Base-by-base conservation (phyloP, 1,140 invertebrate genomes). In the Aricia agestis region DNA sequence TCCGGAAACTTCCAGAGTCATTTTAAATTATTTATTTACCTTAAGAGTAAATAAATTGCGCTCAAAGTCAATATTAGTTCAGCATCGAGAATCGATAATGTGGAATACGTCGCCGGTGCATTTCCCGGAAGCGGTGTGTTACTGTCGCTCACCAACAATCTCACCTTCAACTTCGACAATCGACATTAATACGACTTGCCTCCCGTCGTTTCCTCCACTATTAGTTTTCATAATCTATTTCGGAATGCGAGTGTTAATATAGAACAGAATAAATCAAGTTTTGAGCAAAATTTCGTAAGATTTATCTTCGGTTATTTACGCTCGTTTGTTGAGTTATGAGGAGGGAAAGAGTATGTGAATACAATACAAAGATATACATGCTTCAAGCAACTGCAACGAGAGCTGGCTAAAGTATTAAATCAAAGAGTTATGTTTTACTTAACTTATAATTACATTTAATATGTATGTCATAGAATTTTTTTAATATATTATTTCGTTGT, bases 51-150 rank as follows among this genome's bases (percentile, higher is more conserved):
- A 10, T 19, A 19, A 63, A 25, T 19, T 4, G 17, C 2, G 59
- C 19, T 19, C 59, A 18, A 25, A 63, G 18, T 67, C 9, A 45
- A 67, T 67, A 19, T 63, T 67, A 67, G 66, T 67, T 52, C 66
- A 45, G 42, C 18, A 67, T 63, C 59, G 9, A 66, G 63, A 66
- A 25, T 42, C 41, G 19, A 67, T 67, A 67, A 45, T 42, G 42
- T 67, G 15, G 19, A 59, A 63, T 67, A 17, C 66, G 66, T 36
- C 32, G 69, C 72, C 66, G 72, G 67, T 71, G 59, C 69, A 45
- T 68, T 71, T 74, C 45, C 73, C 73, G 73, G 73, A 74, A 74
- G 19, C 31, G 2, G 66, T 41, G 36, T 73, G 42, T 67, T 31
- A 63, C 57, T 25, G 41, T 69, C 57, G 18, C 45, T 25, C n/a